Evolutionary conservation across 35 echinoderm and acorn worm genomes (phyloP).

Genomic region (Acanthaster planci): DNA sequence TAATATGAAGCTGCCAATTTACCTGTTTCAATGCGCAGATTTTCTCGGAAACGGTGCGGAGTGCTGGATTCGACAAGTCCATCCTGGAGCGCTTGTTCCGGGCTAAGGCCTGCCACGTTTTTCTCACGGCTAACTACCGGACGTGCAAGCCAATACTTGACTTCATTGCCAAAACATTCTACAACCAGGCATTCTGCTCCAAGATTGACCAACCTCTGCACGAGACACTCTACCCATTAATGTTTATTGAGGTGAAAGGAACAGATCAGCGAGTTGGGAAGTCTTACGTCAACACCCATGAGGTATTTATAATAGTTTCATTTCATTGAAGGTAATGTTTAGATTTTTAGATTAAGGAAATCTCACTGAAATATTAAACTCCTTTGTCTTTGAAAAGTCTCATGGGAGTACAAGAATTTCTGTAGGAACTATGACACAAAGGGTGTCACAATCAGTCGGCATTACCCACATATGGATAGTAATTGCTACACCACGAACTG

Average conservation of each 20-base stretch:
- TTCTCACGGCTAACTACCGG: constrained; percentile 81
- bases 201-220: constrained; percentile 6
- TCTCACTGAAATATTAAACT: too few species aligned
- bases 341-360: constrained; percentile 1
- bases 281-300: constrained; percentile 76
- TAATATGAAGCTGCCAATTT: too few species aligned
- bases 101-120: constrained; percentile 14
- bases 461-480: too few species aligned
- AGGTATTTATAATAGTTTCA: constrained; percentile 9
- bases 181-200: constrained; percentile 35
- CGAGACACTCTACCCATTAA: constrained; percentile 56
- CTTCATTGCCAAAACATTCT: constrained; percentile 42
- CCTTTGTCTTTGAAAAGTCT: too few species aligned
- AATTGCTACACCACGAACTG: too few species aligned
- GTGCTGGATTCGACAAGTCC: constrained; percentile 42
- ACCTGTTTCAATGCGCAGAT: constrained; percentile 23
- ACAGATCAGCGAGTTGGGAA: constrained; percentile 44
- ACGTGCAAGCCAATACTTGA: constrained; percentile 58
- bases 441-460: too few species aligned
- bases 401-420: too few species aligned
- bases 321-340: not conserved
- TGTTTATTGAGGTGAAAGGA: constrained; percentile 64
- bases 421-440: too few species aligned
- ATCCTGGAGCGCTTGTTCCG: constrained; percentile 60
- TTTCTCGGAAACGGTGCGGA: constrained; percentile 34